Conservation (phyloP, 1,140 invertebrate species). For the Homarus americanus region DNA sequence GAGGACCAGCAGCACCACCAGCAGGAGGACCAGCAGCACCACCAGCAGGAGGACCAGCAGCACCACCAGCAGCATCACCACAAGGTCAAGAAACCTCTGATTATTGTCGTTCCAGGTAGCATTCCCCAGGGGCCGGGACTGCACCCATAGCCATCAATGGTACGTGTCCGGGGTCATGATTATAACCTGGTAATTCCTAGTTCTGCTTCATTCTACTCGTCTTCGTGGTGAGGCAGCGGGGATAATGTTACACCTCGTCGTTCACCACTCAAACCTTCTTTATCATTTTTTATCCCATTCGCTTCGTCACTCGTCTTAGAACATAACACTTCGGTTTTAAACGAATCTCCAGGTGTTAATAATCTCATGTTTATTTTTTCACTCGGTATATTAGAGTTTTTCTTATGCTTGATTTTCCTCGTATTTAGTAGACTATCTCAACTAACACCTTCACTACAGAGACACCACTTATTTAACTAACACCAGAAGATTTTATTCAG, state of each 20-base stretch:
- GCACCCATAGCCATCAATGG: slow-evolving; percentile 31
- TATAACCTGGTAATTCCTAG: slow-evolving; percentile 35
- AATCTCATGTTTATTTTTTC: too few relatives aligned
- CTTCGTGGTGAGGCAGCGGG: slow-evolving; percentile 8
- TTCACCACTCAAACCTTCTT: not conserved
- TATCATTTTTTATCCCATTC: not conserved
- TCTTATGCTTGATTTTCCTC: too few relatives aligned
- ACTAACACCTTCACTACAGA: too few relatives aligned
- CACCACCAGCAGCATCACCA: not conserved
- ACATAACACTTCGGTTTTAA: not conserved
- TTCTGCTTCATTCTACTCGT: slow-evolving; percentile 3
- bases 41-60: not conserved
- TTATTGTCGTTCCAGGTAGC: slow-evolving; percentile 41
- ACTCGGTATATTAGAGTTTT: too few relatives aligned
- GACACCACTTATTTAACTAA: too few relatives aligned
- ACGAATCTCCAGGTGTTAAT: too few relatives aligned
- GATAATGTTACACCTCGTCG: slow-evolving; percentile 7
- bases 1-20: too few relatives aligned
- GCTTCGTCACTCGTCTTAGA: too few relatives aligned
- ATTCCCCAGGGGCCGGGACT: slow-evolving; percentile 17
- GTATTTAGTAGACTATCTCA: too few relatives aligned
- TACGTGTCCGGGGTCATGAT: slow-evolving; percentile 35
- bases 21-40: too few relatives aligned
- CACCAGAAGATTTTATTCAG: too few relatives aligned
- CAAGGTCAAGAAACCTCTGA: slow-evolving; percentile 40